Conservation (phyloP, 1,140 invertebrate species). For the Drosophila prosaltans region DNA sequence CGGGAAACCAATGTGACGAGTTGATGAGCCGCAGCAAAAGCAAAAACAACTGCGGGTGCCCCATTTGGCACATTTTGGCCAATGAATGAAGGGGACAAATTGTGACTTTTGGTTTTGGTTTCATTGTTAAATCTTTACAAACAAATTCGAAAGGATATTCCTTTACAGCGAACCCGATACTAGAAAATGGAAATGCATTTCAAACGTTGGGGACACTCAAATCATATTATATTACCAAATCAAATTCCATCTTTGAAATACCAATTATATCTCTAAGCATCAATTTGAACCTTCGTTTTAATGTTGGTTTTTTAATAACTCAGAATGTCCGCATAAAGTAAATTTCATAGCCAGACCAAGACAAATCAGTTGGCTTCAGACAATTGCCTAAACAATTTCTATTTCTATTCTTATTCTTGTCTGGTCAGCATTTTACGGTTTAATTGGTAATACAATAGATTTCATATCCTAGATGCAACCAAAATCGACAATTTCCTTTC, state of each 20-base stretch:
- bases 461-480: constrained; percentile 35
- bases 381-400: constrained; percentile 44
- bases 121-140: background rate
- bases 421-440: constrained; percentile 76
- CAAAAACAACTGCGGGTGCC: constrained; percentile 45
- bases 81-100: background rate
- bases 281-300: background rate
- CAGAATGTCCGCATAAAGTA: constrained; percentile 31
- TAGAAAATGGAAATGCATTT: too few species aligned
- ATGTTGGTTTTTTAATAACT: background rate
- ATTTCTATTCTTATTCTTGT: constrained; percentile 25
- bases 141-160: background rate
- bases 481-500: constrained; percentile 67
- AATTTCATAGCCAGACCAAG: constrained; percentile 55
- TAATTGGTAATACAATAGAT: constrained; percentile 70
- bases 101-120: background rate
- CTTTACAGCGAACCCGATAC: too few species aligned
- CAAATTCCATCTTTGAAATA: too few species aligned
- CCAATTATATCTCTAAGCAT: too few species aligned
- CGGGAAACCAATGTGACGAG: constrained; percentile 33
- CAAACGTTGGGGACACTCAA: too few species aligned
- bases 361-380: constrained; percentile 62
- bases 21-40: constrained; percentile 14
- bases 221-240: too few species aligned
- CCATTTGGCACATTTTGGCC: constrained; percentile 44